Conservation (phyloP, 2,888 invertebrate species). For the Pteria penguin region DNA sequence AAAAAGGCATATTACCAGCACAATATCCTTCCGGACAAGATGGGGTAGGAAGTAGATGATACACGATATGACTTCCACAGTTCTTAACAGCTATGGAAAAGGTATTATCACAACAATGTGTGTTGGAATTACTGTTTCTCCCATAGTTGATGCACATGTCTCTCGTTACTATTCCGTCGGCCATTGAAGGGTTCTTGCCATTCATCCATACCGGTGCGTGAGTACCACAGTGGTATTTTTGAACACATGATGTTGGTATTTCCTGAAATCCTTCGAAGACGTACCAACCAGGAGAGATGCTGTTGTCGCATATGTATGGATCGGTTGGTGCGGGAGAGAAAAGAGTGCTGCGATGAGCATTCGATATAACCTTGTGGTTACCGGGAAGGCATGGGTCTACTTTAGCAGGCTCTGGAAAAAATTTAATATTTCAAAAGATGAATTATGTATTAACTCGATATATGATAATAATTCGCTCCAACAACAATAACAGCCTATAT, state of each 20-base stretch:
- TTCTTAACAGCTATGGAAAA: conserved; percentile 28
- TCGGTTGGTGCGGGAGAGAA: conserved; percentile 23
- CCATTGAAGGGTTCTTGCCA: conserved; percentile 20
- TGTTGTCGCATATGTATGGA: conserved; percentile 24
- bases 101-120: conserved; percentile 27
- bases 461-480: too few relatives aligned
- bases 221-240: conserved; percentile 37
- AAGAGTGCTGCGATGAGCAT: conserved; percentile 30
- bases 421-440: too few relatives aligned
- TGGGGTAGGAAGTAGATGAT: conserved; percentile 15
- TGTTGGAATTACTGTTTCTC: neutral
- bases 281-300: conserved; percentile 29
- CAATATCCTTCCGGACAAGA: conserved; percentile 31
- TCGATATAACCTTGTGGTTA: neutral
- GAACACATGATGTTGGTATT: conserved; percentile 38
- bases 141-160: conserved; percentile 31
- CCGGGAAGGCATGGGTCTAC: conserved; percentile 28
- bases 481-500: too few relatives aligned
- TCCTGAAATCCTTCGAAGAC: conserved; percentile 20
- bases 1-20: too few relatives aligned
- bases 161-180: conserved; percentile 29
- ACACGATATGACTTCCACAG: conserved; percentile 29
- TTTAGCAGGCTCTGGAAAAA: too few relatives aligned
- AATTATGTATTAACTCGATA: too few relatives aligned
- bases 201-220: conserved; percentile 36